A percentile compares a stretch with the other conserved stretches of the same genome.
These are phyloP conservation scores for Lophius americanus DNA, from an alignment of 2,797 vertebrate species.

Conservation along the genomic window DNA sequence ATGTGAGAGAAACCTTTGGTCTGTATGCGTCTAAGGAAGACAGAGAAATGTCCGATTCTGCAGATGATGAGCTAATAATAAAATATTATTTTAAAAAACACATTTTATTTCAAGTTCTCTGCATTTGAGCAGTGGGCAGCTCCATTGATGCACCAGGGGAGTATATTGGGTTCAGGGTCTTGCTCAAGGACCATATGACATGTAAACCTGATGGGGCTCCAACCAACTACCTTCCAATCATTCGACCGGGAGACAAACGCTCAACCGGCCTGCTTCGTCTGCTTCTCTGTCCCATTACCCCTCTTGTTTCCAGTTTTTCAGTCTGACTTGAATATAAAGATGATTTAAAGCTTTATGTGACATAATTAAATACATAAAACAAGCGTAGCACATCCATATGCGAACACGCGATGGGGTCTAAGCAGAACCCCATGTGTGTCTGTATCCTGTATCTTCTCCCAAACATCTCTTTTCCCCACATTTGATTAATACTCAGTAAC, in stretches of 20 bases:
- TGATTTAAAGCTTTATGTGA: not conserved
- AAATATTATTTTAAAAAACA: too few species aligned
- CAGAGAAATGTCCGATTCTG: slow-evolving; percentile 18
- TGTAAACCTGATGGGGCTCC: too few species aligned
- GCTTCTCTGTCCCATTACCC: not conserved
- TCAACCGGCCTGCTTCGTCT: not conserved
- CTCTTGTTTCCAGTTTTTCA: slow-evolving; percentile 13
- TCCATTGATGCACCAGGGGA: too few species aligned
- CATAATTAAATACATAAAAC: slow-evolving; percentile 7
- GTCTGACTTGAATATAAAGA: slow-evolving; percentile 2
- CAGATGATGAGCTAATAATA: slow-evolving; percentile 26
- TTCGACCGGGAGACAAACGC: too few species aligned
- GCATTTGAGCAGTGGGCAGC: too few species aligned
- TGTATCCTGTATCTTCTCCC: not conserved
- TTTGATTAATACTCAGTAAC: not conserved
- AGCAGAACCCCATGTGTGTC: not conserved
- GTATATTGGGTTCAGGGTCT: too few species aligned
- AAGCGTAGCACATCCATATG: not conserved
- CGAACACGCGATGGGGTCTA: too few species aligned
- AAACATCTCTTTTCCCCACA: not conserved
- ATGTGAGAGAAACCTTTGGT: slow-evolving; percentile 38
- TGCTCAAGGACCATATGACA: too few species aligned
- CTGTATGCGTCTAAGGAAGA: not conserved
- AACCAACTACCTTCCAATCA: too few species aligned
- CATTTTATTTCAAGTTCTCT: too few species aligned